Conservation (phyloP, 2,797 vertebrate genomes). For the Scarus forsteni region DNA sequence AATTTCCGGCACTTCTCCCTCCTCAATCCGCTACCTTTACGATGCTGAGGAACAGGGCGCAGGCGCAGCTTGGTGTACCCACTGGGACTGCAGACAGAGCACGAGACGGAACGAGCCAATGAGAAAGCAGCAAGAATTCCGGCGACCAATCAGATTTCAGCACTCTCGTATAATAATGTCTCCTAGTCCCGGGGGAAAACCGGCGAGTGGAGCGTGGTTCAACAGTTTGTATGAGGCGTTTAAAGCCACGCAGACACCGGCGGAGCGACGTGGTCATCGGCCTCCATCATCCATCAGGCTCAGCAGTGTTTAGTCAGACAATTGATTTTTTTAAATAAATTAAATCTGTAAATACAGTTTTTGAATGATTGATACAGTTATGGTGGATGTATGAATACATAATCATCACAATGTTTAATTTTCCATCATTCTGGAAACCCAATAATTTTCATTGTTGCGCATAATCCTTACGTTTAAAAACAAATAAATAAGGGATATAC, state of each 20-base stretch:
- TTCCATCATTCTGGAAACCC: too few species aligned
- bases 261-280: not conserved
- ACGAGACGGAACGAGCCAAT: slow-evolving; percentile 76
- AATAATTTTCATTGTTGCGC: too few species aligned
- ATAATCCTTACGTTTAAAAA: too few species aligned
- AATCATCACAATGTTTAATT: too few species aligned
- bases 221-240: not conserved
- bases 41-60: slow-evolving; percentile 72
- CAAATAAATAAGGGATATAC: too few species aligned
- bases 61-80: slow-evolving; percentile 82
- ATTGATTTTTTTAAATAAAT: too few species aligned
- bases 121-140: slow-evolving; percentile 37
- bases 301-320: too few species aligned
- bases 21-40: slow-evolving; percentile 12
- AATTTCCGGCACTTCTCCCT: slow-evolving; percentile 2
- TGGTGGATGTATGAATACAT: too few species aligned
- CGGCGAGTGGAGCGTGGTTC: slow-evolving; percentile 4
- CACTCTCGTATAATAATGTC: slow-evolving; percentile 34
- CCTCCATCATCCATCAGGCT: too few species aligned
- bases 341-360: too few species aligned
- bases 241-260: not conserved
- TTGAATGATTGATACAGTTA: too few species aligned
- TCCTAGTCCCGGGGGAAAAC: slow-evolving; percentile 39
- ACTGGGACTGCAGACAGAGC: slow-evolving; percentile 67
- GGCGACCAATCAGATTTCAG: slow-evolving; percentile 60